Base-by-base conservation (phyloP, 2,888 invertebrate species). In the Ophion costatus region DNA sequence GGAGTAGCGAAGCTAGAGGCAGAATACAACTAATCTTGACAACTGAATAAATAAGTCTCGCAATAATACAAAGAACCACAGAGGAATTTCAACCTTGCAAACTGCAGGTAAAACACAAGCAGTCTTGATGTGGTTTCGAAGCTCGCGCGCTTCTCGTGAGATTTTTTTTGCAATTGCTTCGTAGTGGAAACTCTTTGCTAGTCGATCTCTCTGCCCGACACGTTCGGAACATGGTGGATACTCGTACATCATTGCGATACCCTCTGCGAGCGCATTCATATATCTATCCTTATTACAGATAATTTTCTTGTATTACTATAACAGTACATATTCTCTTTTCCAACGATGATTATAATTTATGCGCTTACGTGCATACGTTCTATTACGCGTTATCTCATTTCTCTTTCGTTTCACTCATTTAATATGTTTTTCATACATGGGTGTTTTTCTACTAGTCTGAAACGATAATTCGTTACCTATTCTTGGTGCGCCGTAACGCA, bases 151-250 rank as follows among this genome's bases (percentile, higher is more conserved):
- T 59, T 64, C 73, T 76, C 66, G 45, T 38, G 22, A 22, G 64
- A 64, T 56, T 73, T 64, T 29, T n/a, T 64, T 81, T 77, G 29
- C 79, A 84, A 82, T 84, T 82, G 75, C 56, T 79, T 70, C 75
- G 45, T 63, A 24, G 69, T 76, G 71, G 61, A 76, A 85, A 80
- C 67, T 57, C 81, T 73, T 63, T 14, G 24, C 79, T 64, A 51
- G 70, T 64, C 79, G 71, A 81, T 83, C 70, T 64, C 51, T 51
- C 64, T 20, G 22, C 76, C 42, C 66, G 61, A 67, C 74, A 85
- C 82, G 76, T 82, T 73, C 42, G 59, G 33, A 56, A 24, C 59
- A 76, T 38, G 38, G 17, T 42, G 42, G 38, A 69, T 57, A 22
- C 22, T n/a, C 22, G 45, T 69, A 66, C 66, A 64, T 66, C 75